Conservation (phyloP, 2,113 vertebrate species). For the Panthera tigris region DNA sequence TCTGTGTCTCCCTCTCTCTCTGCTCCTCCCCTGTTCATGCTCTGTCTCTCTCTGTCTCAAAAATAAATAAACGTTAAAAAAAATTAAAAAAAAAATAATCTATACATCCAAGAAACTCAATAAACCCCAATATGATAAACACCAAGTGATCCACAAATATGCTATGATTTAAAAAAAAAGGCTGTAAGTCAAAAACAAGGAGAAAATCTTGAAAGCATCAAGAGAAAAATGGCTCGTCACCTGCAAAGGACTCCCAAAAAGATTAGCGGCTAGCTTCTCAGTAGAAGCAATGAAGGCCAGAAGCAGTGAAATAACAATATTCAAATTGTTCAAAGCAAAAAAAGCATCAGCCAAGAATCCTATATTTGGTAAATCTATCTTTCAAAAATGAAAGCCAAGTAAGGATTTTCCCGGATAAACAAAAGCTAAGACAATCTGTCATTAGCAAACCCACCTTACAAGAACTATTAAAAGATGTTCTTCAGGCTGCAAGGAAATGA, state of each 20-base stretch:
- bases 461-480: neutral
- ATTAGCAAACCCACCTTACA: neutral
- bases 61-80: too few relatives aligned
- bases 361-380: neutral
- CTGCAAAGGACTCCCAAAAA: neutral
- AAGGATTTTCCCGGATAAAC: neutral
- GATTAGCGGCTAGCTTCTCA: neutral
- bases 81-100: neutral
- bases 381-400: neutral
- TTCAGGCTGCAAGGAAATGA: neutral
- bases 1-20: too few relatives aligned
- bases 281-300: neutral
- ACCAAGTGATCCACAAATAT: neutral
- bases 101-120: neutral
- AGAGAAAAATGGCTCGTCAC: neutral
- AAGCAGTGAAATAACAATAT: neutral
- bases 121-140: neutral
- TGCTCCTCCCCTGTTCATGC: too few relatives aligned
- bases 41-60: too few relatives aligned
- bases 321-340: neutral
- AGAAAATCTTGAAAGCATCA: neutral
- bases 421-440: neutral
- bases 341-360: neutral
- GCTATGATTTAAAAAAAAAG: neutral
- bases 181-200: neutral